Base-by-base conservation (phyloP, 2,797 vertebrate species). In the Gobionotothen gibberifrons region DNA sequence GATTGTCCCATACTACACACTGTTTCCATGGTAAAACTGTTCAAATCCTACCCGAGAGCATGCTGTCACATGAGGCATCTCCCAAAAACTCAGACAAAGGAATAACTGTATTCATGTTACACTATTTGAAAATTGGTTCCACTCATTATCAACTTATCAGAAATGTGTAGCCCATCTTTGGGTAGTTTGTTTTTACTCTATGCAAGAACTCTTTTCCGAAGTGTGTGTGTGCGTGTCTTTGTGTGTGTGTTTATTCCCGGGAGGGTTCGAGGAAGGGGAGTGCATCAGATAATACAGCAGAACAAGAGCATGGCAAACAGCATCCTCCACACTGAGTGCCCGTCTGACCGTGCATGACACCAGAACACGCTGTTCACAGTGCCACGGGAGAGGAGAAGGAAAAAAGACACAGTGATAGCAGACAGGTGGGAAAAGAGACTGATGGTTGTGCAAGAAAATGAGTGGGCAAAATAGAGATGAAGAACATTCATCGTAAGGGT, bases 241-340 rank as follows among this genome's bases (percentile, higher is more conserved):
- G 19, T 52, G 64, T 79, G 74, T 84, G 73, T 55, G 21, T 74
- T 54, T 58, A 49, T 69, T 81, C 75, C 68, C 55, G 2, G 49
- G 15, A 62, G 69, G 2, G 29, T 26, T 5, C 32, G 49, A 74
- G 51, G 64, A 68, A 78, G 70, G 49, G 1, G 49, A 71, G 44
- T 47, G 83, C 79, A 89, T 76, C 76, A 81, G 72, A 82, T 83
- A 68, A 81, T 71, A 76, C 17, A 10, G 3, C 66, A 74, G 63
- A 85, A 83, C 78, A 86, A 83, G 69, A 83, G 46, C 65, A 67
- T 53, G 26, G 64, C 76, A 60, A 83, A 79, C 52, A 59, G 29
- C 63, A 55, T 69, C 48, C 19, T 76, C 57, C 57, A 80, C 67
- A 65, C 71, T 1, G 46, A 72, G 67, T 58, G 72, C 63, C 61